Percentiles rank a stretch among this genome's conserved stretches.
Evolutionary conservation across 2,797 vertebrate genomes (phyloP).

Genomic region (Brachyrhaphis roseni): DNA sequence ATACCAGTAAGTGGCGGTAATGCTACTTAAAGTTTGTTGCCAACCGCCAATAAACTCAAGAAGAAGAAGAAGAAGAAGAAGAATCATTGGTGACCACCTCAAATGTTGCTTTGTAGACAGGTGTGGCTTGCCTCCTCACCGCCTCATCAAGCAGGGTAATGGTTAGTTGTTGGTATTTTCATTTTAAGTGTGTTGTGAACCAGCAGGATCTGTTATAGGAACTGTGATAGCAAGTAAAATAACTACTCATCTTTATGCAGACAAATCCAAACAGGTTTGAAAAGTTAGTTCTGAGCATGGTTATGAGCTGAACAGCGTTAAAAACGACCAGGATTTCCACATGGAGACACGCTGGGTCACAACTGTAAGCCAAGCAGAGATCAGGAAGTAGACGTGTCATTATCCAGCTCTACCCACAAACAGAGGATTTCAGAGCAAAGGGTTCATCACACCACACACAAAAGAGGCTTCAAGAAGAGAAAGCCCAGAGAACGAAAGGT

Average conservation of each 20-base stretch:
- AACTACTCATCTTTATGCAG: neutral
- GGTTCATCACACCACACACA: neutral
- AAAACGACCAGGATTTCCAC: neutral
- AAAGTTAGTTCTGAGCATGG: neutral
- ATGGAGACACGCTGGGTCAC: neutral
- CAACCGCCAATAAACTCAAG: too few relatives aligned
- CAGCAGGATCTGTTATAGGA: neutral
- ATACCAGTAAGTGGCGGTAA: too few relatives aligned
- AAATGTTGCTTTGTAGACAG: neutral
- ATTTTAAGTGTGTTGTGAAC: neutral
- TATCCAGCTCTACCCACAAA: conserved; percentile 10
- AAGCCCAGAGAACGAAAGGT: neutral
- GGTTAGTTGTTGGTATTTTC: neutral
- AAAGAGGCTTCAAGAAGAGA: neutral
- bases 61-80: too few relatives aligned
- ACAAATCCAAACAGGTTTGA: neutral
- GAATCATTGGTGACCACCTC: neutral
- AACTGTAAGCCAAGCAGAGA: conserved; percentile 1
- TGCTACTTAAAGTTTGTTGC: too few relatives aligned
- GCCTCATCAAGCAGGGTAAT: neutral
- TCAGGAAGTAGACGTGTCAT: conserved; percentile 15
- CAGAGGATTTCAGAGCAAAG: neutral
- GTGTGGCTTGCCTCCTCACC: neutral
- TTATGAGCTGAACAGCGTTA: neutral
- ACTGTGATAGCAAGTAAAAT: neutral